Percentiles rank a stretch among this genome's conserved stretches.
phyloP scores from a whole-genome alignment of 2,888 invertebrate species.

The Balanococcus diminutus region DNA sequence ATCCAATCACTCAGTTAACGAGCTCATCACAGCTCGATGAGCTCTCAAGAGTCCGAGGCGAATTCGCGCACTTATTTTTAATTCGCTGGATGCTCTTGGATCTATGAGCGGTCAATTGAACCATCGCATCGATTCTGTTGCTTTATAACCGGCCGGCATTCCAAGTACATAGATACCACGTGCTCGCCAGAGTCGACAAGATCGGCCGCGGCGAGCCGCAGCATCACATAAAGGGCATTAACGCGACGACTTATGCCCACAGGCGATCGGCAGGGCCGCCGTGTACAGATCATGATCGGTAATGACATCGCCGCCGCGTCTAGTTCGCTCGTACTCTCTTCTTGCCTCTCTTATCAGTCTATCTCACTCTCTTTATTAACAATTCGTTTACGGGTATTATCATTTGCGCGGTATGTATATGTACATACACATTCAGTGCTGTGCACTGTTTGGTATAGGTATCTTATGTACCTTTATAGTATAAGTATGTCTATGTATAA shows the following conservation, averaged over 20 bases:
- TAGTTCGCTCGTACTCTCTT: background rate
- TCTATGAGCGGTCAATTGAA: background rate
- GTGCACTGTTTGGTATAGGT: background rate
- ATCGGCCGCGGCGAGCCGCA: background rate
- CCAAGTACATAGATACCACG: background rate
- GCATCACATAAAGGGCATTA: background rate
- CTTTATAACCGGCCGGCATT: background rate
- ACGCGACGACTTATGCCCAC: background rate
- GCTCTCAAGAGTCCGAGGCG: background rate
- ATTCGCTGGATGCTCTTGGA: background rate
- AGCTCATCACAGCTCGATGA: background rate
- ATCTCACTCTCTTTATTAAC: background rate
- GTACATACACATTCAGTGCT: background rate
- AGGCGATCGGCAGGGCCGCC: background rate
- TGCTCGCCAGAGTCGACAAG: background rate
- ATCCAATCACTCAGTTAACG: background rate
- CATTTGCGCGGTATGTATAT: background rate
- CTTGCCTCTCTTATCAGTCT: background rate
- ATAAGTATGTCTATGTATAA: background rate
- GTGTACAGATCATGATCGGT: background rate
- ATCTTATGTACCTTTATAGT: too few species aligned
- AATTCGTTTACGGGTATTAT: background rate
- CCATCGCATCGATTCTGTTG: too few species aligned
- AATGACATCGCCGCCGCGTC: conserved; percentile 5
- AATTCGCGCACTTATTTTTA: background rate